Evolutionary conservation across 2,888 invertebrate genomes (phyloP).

Genomic region (Argyresthia albistria): DNA sequence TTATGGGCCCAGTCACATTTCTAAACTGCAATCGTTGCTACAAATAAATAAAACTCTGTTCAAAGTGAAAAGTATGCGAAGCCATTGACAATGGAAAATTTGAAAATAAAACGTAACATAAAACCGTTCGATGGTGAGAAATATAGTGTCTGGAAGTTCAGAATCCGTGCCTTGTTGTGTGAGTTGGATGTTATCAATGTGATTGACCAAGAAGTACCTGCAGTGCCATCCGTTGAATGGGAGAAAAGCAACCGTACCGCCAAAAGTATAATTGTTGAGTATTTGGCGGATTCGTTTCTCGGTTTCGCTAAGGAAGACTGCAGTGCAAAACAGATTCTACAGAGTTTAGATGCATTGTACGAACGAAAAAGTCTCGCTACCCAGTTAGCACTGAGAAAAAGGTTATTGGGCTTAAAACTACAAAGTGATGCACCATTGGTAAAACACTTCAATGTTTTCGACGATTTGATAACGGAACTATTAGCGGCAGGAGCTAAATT

Average conservation of each 20-base stretch:
- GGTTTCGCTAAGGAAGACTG: background rate
- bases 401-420: background rate
- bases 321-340: background rate
- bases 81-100: conserved; percentile 5
- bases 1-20: no score
- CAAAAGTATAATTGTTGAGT: background rate
- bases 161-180: conserved; percentile 14
- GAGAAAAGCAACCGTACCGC: background rate
- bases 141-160: conserved; percentile 18
- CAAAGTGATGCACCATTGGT: background rate
- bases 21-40: no score
- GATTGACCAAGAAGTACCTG: conserved; percentile 11
- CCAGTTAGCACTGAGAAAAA: background rate
- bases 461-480: conserved; percentile 27
- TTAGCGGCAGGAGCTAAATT: conserved; percentile 26
- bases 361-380: background rate
- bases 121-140: conserved; percentile 12
- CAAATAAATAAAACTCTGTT: no score
- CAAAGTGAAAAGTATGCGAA: background rate
- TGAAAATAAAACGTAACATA: background rate
- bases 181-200: conserved; percentile 19
- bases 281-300: background rate
- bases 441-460: conserved; percentile 23
- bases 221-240: background rate
- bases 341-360: background rate